Base-by-base conservation (phyloP, 2,888 invertebrate species). In the Phytoseiulus persimilis region DNA sequence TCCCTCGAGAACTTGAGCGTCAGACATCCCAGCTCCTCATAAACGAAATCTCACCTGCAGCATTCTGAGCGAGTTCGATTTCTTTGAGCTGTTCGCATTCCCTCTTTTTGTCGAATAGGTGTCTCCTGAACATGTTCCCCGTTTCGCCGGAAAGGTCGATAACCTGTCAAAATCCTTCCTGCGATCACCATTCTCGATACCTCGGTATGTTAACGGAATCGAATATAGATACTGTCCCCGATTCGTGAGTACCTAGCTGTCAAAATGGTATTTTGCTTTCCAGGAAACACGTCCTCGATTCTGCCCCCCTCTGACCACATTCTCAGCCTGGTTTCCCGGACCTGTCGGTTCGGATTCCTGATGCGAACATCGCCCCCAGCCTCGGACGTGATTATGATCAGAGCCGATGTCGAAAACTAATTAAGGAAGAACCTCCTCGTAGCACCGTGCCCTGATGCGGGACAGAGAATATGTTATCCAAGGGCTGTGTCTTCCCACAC, bases 91-190 rank as follows among this genome's bases (percentile, higher is more conserved):
- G 28, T 9, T 39, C 39, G 87, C 87, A 87, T 3, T 87, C 87
- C 39, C 87, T n/a, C 87, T 31, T 87, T 31, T 28, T 28, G n/a
- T 87, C 87, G 45, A 87, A 39, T 31, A 87, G 87, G 33, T 39
- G 45, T 87, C 87, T 87, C 14, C 31, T 45, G 33, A 87, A 87
- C 87, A 87, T 87, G 33, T 87, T 87, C n/a, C 23, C 87, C 28
- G n/a, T 45, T 32, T 39, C 87, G 6, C 18, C 28, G 28, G 14
- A 28, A 14, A 23, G 65, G 65, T 65, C 65, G 65, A 65, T 65
- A 14, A 65, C 65, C 65, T 65, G 65, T 65, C 28, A 23, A 28
- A 65, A 65, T 6, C 65, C 23, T 65, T 2, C 28, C 65, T 28
- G 14, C 65, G 65, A 9, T 39, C 5, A 39, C 39, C 18, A 18